Percentiles rank a stretch among this genome's conserved stretches.
Evolutionary conservation across 37 sponge, comb jelly and placozoan species (phyloP).

Genomic region (Chondrilla cf. caribensis): DNA sequence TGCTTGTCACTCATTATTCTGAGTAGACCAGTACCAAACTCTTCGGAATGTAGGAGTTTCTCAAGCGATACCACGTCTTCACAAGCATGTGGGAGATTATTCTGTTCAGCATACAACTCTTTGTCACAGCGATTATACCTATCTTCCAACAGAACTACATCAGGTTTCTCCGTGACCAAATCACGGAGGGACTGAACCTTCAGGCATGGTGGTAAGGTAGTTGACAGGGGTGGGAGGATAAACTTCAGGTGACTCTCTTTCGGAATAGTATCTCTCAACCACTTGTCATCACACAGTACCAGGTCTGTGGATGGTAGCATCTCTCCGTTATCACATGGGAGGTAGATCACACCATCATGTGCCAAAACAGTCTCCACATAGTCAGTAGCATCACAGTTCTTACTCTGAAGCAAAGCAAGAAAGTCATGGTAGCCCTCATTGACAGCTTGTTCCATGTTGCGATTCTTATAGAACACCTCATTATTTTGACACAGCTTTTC

Average conservation of each 20-base stretch:
- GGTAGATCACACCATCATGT: neutral
- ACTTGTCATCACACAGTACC: slow-evolving; percentile 1
- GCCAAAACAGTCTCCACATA: neutral
- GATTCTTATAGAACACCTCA: neutral
- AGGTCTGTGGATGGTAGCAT: neutral
- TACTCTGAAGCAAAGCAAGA: neutral
- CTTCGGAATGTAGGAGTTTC: neutral
- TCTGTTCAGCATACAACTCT: neutral
- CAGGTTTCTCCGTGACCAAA: slow-evolving; percentile 1
- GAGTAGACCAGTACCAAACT: neutral
- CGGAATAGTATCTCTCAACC: neutral
- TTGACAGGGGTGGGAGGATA: neutral
- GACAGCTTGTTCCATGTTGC: neutral
- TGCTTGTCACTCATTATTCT: slow-evolving; percentile 11
- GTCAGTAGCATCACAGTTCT: neutral
- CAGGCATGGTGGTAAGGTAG: neutral
- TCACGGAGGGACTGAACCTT: neutral
- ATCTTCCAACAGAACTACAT: neutral
- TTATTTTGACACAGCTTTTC: neutral
- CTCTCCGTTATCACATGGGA: neutral
- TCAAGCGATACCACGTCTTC: neutral
- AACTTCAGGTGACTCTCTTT: neutral
- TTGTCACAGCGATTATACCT: slow-evolving; percentile 6
- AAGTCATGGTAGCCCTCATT: neutral
- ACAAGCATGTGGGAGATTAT: neutral